A percentile compares a stretch with the other conserved stretches of the same genome.
Conservation (phyloP, 2,888 invertebrate genomes). For the Athripsodes cinereus region DNA sequence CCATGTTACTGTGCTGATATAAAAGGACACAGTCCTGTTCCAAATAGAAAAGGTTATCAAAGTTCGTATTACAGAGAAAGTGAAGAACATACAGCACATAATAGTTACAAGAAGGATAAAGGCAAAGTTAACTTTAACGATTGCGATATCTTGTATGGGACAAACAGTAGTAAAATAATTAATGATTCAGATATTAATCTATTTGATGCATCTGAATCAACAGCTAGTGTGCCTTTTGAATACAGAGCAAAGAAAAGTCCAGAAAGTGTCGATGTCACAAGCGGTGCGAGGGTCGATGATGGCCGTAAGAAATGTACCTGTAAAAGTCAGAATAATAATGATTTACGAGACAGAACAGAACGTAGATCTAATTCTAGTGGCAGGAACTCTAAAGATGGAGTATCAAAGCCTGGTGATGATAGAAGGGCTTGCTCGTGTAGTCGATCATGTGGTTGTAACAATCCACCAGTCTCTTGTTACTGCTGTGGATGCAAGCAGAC, state of each 20-base stretch:
- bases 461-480: background rate
- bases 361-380: no score
- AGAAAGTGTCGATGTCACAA: background rate
- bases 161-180: background rate
- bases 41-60: background rate
- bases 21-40: background rate
- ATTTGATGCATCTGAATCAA: background rate
- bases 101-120: background rate
- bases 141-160: background rate
- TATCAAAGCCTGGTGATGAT: background rate
- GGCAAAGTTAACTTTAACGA: background rate
- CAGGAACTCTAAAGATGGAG: background rate
- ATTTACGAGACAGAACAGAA: background rate
- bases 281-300: background rate
- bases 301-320: background rate
- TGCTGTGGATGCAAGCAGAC: background rate
- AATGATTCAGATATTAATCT: background rate
- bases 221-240: background rate
- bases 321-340: background rate
- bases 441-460: background rate
- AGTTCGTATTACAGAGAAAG: background rate
- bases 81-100: background rate
- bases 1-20: background rate
- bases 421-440: background rate
- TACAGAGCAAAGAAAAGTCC: background rate